Evolutionary conservation across 2,888 invertebrate genomes (phyloP).

Genomic region (Sylvicola fuscatus): DNA sequence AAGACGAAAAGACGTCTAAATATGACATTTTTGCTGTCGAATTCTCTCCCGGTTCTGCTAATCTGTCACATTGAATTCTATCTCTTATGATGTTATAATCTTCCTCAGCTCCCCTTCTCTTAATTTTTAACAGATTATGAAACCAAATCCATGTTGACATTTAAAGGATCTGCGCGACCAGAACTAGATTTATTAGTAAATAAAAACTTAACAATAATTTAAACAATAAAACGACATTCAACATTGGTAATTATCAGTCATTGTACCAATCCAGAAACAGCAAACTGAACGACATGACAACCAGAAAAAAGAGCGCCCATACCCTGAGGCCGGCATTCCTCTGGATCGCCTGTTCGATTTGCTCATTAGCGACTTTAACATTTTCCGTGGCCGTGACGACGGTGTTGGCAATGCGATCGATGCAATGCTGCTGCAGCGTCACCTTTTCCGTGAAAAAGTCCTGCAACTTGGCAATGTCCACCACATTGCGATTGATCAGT

Average conservation of each 20-base stretch:
- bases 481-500: slow-evolving; percentile 78
- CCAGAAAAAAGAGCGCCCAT: slow-evolving; percentile 83
- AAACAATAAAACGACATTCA: too few relatives aligned
- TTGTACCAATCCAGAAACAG: slow-evolving; percentile 99
- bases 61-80: too few relatives aligned
- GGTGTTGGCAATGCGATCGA: slow-evolving; percentile 73
- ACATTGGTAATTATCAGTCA: slow-evolving; percentile 35
- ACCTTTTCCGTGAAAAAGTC: slow-evolving; percentile 91
- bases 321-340: slow-evolving; percentile 89
- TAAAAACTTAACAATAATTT: too few relatives aligned
- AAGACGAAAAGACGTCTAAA: too few relatives aligned
- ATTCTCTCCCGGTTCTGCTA: too few relatives aligned
- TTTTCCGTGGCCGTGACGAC: slow-evolving; percentile 89
- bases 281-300: slow-evolving; percentile 89
- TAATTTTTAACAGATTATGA: too few relatives aligned
- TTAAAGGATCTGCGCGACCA: too few relatives aligned
- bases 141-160: too few relatives aligned
- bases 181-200: too few relatives aligned
- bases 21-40: too few relatives aligned
- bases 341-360: slow-evolving; percentile 91
- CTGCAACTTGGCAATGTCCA: slow-evolving; percentile 88
- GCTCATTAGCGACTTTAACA: slow-evolving; percentile 90
- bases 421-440: slow-evolving; percentile 79
- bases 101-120: too few relatives aligned
- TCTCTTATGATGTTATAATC: too few relatives aligned